phyloP scores from a whole-genome alignment of 2,113 vertebrate genomes.

The Cnemophilus loriae region DNA sequence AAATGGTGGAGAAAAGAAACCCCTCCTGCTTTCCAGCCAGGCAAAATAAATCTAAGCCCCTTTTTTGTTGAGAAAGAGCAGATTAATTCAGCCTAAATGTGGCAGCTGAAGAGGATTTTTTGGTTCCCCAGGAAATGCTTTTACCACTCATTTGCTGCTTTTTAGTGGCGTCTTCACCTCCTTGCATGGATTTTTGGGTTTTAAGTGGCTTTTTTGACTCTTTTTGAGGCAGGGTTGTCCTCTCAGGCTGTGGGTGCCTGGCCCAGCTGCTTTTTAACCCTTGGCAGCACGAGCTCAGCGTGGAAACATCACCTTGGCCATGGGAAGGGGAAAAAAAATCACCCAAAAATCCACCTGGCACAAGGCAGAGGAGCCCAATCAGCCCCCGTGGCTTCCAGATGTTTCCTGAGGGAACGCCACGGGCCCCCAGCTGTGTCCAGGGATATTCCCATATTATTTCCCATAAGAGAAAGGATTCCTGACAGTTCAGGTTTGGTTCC shows the following conservation, averaged over 20 bases:
- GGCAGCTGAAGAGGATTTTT: neutral
- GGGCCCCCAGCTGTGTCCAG: neutral
- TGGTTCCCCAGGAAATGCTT: accelerated
- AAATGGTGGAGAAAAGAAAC: neutral
- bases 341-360: neutral
- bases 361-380: neutral
- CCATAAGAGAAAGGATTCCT: neutral
- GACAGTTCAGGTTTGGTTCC: too few relatives aligned
- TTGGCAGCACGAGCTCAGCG: neutral
- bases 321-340: neutral
- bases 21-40: neutral
- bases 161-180: neutral
- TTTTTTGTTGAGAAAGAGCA: neutral
- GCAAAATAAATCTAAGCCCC: neutral
- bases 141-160: neutral
- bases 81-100: neutral
- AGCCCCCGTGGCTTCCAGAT: slow-evolving; percentile 10
- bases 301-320: neutral
- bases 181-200: neutral
- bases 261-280: neutral
- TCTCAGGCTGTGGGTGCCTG: neutral
- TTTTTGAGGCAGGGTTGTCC: neutral
- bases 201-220: neutral
- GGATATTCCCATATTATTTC: neutral
- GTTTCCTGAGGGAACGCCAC: slow-evolving; percentile 34